Base-by-base conservation (phyloP, 2,113 vertebrate species). In the Podocnemis expansa region DNA sequence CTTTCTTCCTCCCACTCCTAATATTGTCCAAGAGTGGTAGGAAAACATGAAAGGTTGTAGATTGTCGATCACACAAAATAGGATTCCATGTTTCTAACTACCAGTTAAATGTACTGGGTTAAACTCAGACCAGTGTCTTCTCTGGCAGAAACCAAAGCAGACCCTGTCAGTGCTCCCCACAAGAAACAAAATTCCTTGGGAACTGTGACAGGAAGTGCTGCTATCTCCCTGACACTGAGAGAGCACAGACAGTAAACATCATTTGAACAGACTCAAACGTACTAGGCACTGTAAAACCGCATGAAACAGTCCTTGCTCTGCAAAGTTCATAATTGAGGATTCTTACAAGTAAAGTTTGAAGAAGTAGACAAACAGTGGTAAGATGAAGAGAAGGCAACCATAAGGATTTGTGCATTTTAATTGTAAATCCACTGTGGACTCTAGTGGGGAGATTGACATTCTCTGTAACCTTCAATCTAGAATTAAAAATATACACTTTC, bases 21-120 rank as follows among this genome's bases (percentile, higher is more conserved):
- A 97, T 96, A 94, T 97, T 98, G 98, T 99, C 98, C 98, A 98
- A 98, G 95, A 98, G 97, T 97, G 96, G 97, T 98, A 98, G 98
- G 97, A 98, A 98, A 99, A 98, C 97, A 97, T 81, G 93, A 97
- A 98, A 97, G 94, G 96, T 97, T 97, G 91, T 94, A 96, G 97
- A 98, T 70, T 73, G 58, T 91, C 93, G 96, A 94, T 73, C 34
- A 34, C 67, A 82, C 80, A 93, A 91, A 96, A 97, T 96, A 93
- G 88, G 82, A 91, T 58, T 19, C 29, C 67, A 54, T 81, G 96
- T 96, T 94, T 75, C 76, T 19, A 90, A 49, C 76, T 88, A 92
- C 45, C 87, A 81, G 54, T 84, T 93, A 84, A 87, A 82, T 83
- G 78, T 93, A 81, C 84, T 34, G 0, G 83, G 25, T 38, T 5